A percentile compares a stretch with the other conserved stretches of the same genome.
Evolutionary conservation across 2,797 vertebrate species (phyloP).

Genomic region (Adelosebastes latens): DNA sequence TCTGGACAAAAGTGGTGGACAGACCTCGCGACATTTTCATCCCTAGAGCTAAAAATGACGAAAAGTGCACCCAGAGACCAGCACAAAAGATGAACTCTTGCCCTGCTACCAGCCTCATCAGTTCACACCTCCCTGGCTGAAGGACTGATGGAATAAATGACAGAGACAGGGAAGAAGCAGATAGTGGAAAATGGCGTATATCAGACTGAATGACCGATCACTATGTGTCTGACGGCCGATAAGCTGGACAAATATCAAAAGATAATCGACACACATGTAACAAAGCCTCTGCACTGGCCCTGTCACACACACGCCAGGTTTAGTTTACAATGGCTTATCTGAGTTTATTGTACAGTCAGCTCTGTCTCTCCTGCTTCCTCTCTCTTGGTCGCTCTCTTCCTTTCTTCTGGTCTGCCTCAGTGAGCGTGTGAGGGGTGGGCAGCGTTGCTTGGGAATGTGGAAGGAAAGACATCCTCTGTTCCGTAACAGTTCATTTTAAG

Average conservation of each 20-base stretch:
- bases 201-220: constrained; percentile 5
- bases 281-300: constrained; percentile 20
- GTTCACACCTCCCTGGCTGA: neutral
- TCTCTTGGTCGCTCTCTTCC: constrained; percentile 22
- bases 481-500: constrained; percentile 9
- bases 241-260: constrained; percentile 58
- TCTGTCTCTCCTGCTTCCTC: constrained; percentile 30
- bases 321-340: constrained; percentile 67
- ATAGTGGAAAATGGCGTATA: constrained; percentile 15
- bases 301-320: constrained; percentile 24
- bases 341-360: constrained; percentile 48
- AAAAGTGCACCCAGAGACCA: neutral
- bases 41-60: neutral
- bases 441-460: constrained; percentile 10
- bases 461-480: constrained; percentile 4
- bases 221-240: constrained; percentile 28
- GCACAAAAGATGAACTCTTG: neutral
- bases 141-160: constrained; percentile 8
- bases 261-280: constrained; percentile 35
- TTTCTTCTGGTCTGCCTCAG: constrained; percentile 30
- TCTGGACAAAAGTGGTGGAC: neutral
- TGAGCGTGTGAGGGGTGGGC: constrained; percentile 1
- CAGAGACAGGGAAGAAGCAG: neutral
- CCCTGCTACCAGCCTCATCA: neutral
- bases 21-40: neutral